phyloP scores from a whole-genome alignment of 2,797 vertebrate genomes.

The Nyctibius grandis region DNA sequence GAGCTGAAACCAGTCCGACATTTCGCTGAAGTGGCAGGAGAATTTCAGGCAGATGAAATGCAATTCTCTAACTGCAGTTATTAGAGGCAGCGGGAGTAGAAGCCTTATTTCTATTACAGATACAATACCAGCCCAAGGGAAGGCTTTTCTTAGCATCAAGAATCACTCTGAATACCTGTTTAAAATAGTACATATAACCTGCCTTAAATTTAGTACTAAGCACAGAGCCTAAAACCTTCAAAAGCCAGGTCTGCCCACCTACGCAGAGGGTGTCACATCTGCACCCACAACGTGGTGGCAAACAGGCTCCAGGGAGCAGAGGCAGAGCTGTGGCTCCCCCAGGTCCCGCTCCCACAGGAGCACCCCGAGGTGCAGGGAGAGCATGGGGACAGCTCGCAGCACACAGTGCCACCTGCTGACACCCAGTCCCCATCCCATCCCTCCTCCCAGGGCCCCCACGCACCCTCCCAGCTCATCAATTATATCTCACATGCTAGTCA shows the following conservation, averaged over 20 bases:
- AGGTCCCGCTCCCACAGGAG: accelerated
- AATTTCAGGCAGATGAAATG: slow-evolving; percentile 41
- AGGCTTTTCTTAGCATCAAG: slow-evolving; percentile 48
- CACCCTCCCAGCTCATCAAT: not conserved
- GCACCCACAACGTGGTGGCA: not conserved
- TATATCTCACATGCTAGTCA: accelerated
- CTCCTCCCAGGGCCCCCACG: accelerated
- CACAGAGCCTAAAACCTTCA: not conserved
- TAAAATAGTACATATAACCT: not conserved
- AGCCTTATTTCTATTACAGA: not conserved
- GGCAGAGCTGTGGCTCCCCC: not conserved
- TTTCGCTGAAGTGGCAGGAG: not conserved
- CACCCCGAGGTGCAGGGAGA: not conserved
- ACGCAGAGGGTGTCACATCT: not conserved
- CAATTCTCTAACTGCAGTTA: slow-evolving; percentile 24
- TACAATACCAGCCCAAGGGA: slow-evolving; percentile 17
- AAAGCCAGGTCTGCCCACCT: not conserved
- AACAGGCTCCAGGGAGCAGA: not conserved
- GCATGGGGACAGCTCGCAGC: not conserved
- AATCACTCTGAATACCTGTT: not conserved
- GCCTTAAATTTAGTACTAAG: not conserved
- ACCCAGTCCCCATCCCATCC: not conserved
- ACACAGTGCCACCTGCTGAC: slow-evolving; percentile 61
- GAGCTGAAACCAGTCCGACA: not conserved
- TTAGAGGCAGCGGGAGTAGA: slow-evolving; percentile 14